phyloP scores from a whole-genome alignment of 1,140 invertebrate genomes.

The Cryptotermes secundus region DNA sequence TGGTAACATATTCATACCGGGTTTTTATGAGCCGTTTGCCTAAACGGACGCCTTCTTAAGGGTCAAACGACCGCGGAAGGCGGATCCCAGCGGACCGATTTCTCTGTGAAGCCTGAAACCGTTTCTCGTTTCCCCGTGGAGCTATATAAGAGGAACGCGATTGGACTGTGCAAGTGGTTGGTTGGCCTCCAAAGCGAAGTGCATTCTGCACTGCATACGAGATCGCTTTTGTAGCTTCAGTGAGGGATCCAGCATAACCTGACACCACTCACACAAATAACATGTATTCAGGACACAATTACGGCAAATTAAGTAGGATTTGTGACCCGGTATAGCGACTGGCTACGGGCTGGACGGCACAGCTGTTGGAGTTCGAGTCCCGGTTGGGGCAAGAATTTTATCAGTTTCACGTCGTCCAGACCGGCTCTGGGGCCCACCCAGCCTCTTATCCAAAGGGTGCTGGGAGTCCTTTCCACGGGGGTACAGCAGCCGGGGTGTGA shows the following conservation, averaged over 20 bases:
- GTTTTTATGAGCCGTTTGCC: background rate
- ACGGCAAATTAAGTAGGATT: too few species aligned
- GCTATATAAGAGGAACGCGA: background rate
- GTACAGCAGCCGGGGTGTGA: too few species aligned
- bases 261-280: too few species aligned
- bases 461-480: too few species aligned
- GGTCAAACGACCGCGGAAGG: background rate
- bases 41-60: background rate
- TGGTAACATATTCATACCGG: conserved; percentile 1
- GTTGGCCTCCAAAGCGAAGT: background rate
- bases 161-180: background rate
- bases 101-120: background rate
- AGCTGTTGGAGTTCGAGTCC: too few species aligned
- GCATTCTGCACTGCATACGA: background rate
- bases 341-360: too few species aligned
- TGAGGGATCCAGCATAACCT: background rate
- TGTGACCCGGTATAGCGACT: too few species aligned
- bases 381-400: too few species aligned
- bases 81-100: background rate
- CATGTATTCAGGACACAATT: too few species aligned
- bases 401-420: too few species aligned
- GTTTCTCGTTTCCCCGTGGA: background rate
- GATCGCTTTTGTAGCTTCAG: background rate
- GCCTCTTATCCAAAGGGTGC: too few species aligned
- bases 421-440: too few species aligned